Evolutionary conservation across 2,797 vertebrate genomes (phyloP), one percentile per base, ranked within the genome.

Genomic region (Halcyon leucocephala): DNA sequence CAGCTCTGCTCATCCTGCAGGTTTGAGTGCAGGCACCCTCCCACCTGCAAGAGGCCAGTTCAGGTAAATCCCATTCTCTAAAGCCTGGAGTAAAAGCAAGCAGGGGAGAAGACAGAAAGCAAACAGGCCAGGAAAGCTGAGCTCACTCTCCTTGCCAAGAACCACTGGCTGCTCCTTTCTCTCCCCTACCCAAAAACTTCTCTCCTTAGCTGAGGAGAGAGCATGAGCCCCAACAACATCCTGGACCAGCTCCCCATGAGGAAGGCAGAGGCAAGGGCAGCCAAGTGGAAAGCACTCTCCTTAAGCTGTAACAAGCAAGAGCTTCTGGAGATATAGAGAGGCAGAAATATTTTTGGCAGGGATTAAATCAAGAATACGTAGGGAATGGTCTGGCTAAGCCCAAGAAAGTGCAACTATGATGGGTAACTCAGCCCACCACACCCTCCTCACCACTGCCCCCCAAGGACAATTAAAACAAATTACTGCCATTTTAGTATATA

Each of bases 171-270:
- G 42, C 16, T 41, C n/a, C 24, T 44, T 60, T 31, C 49, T 60
- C 22, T 78, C 13, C 13, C 10, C 8, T 35, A 1, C 2, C 19
- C 33, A 31, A 61, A 82, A 86, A 14, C 17, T 39, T 37, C 25
- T 69, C 17, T 72, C 33, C 22, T 25, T 42, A 71, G 20, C 41
- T 61, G 52, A 65, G 49, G 9, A 80, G 20, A 85, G 19, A 55
- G 19, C 25, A 41, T 16, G 19, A 84, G 29, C 6, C 60, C 37
- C 26, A 82, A 17, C 15, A 60, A 25, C 58, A 74, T 16, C 58
- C 12, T 0, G 1, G 5, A 9, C 14, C 0, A 0, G 29, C n/a
- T 92, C 22, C 41, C 61, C 31, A 14, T 29, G 51, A 0, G 0
- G 42, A 39, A 54, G 52, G 44, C 44, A 65, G 76, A 78, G 33